phyloP scores from a whole-genome alignment of 2,888 invertebrate species.

The Chymomyza caudatula region DNA sequence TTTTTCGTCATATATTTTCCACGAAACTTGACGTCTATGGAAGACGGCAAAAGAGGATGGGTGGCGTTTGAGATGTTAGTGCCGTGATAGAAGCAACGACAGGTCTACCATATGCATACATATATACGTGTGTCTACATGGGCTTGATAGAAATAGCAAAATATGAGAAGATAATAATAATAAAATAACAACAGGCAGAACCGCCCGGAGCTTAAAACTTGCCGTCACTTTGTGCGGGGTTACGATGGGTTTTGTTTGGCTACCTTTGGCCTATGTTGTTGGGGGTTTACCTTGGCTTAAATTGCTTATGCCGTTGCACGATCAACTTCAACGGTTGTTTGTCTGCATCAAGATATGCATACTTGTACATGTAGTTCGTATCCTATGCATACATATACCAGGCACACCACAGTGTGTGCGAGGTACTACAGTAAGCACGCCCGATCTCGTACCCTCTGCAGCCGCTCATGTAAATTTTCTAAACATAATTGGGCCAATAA shows the following conservation, averaged over 20 bases:
- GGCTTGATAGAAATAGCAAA: slow-evolving; percentile 31
- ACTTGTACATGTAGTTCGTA: not conserved
- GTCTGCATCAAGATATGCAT: not conserved
- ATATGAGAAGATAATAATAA: slow-evolving; percentile 34
- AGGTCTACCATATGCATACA: not conserved
- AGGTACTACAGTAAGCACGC: not conserved
- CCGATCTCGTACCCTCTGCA: not conserved
- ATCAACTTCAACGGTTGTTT: not conserved
- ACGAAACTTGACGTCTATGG: not conserved
- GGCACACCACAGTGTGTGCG: not conserved
- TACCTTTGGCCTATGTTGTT: slow-evolving; percentile 29
- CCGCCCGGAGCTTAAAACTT: not conserved
- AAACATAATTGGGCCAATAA: slow-evolving; percentile 72
- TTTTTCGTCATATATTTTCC: not conserved
- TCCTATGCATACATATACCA: no score
- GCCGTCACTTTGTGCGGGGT: slow-evolving; percentile 54
- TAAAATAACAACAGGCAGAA: slow-evolving; percentile 9
- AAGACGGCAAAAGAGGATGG: not conserved
- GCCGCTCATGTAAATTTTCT: slow-evolving; percentile 59
- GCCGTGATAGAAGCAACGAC: not conserved
- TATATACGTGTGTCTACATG: not conserved
- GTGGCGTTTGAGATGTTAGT: not conserved
- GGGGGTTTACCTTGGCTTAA: slow-evolving; percentile 2
- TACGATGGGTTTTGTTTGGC: slow-evolving; percentile 25
- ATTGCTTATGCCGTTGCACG: not conserved